Percentiles rank a stretch among this genome's conserved stretches.
phyloP scores from a whole-genome alignment of 1,140 invertebrate genomes.

The Linepithema humile region DNA sequence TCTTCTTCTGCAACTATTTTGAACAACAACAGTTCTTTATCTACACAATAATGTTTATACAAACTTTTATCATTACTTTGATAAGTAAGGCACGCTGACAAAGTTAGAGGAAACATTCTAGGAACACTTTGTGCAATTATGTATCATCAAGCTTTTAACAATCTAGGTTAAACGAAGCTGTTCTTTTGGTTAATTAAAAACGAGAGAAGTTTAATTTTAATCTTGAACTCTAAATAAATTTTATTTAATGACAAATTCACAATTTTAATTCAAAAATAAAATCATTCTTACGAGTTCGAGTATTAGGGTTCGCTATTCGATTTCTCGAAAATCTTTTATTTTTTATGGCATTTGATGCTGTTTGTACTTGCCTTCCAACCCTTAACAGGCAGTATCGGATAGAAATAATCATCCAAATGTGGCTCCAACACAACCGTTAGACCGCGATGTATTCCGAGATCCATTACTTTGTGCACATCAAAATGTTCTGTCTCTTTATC shows the following conservation, averaged over 20 bases:
- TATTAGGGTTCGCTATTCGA: background rate
- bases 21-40: constrained; percentile 14
- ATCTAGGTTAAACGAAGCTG: background rate
- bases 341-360: background rate
- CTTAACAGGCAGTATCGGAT: constrained; percentile 75
- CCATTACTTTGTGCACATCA: constrained; percentile 6
- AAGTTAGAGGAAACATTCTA: constrained; percentile 19
- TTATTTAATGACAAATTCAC: background rate
- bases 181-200: constrained; percentile 35
- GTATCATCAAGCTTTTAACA: constrained; percentile 15
- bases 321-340: background rate
- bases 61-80: constrained; percentile 38
- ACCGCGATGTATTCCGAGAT: constrained; percentile 76
- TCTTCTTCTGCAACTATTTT: constrained; percentile 9
- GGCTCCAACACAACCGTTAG: constrained; percentile 82
- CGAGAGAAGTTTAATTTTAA: constrained; percentile 9
- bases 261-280: constrained; percentile 15
- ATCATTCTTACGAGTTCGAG: background rate
- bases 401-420: constrained; percentile 84
- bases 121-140: constrained; percentile 19
- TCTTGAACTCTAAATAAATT: constrained; percentile 14
- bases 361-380: constrained; percentile 75
- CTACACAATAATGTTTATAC: too few relatives aligned
- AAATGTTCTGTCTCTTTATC: background rate
- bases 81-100: background rate